A percentile compares a stretch with the other conserved stretches of the same genome.
Evolutionary conservation across 2,888 invertebrate species (phyloP).

Genomic region (Epinotia brunnichana): DNA sequence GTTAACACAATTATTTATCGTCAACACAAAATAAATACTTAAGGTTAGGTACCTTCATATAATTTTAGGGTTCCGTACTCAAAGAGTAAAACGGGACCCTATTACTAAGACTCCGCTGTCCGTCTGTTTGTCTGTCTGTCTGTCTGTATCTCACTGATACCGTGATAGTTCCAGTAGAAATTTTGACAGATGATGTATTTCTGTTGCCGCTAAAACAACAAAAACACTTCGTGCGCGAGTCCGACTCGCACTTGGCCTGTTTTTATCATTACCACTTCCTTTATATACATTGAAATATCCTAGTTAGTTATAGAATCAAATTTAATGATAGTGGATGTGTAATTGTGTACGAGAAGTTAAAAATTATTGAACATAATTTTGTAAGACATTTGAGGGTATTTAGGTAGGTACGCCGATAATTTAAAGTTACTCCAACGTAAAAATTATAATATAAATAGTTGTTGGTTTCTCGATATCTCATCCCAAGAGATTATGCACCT

Average conservation of each 20-base stretch:
- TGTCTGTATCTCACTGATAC: too few relatives aligned
- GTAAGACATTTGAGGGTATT: conserved; percentile 16
- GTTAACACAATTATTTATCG: conserved; percentile 13
- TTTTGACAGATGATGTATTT: too few relatives aligned
- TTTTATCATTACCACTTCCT: not conserved
- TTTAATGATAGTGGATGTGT: not conserved
- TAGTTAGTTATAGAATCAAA: not conserved
- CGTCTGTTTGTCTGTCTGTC: too few relatives aligned
- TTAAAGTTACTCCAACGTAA: too few relatives aligned
- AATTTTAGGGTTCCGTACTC: too few relatives aligned
- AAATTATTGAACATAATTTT: not conserved
- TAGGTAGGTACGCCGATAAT: not conserved
- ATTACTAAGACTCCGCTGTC: too few relatives aligned
- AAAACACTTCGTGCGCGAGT: too few relatives aligned
- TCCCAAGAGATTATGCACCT: not conserved
- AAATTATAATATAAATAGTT: conserved; percentile 4
- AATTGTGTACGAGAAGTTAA: not conserved
- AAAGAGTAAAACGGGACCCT: too few relatives aligned
- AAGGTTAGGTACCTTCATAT: not conserved
- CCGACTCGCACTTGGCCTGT: too few relatives aligned
- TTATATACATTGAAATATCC: not conserved
- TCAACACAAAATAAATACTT: not conserved
- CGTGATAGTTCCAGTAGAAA: too few relatives aligned
- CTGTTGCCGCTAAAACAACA: too few relatives aligned
- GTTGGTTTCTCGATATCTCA: not conserved